Percentiles rank a stretch among this genome's conserved stretches.
phyloP scores from a whole-genome alignment of 2,888 invertebrate genomes.

The Eristalinus sepulchralis region DNA sequence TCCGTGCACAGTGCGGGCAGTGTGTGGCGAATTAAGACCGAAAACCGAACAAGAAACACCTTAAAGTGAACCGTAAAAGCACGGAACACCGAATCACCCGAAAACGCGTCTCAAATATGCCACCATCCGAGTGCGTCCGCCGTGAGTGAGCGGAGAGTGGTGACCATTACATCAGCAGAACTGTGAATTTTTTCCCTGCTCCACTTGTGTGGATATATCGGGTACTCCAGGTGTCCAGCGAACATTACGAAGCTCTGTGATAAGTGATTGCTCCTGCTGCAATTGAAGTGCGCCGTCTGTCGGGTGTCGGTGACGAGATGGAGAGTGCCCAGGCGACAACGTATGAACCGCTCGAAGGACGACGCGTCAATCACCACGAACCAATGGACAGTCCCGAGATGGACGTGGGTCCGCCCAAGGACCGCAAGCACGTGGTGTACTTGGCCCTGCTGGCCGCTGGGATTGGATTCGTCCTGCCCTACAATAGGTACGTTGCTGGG shows the following conservation, averaged over 20 bases:
- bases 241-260: neutral
- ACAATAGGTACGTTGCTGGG: constrained; percentile 88
- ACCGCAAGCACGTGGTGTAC: constrained; percentile 80
- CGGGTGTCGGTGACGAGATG: constrained; percentile 69
- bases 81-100: neutral
- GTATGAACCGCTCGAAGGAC: constrained; percentile 80
- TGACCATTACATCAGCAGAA: constrained; percentile 60
- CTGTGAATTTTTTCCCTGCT: neutral
- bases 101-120: constrained; percentile 56
- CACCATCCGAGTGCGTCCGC: constrained; percentile 32
- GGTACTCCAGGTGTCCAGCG: neutral
- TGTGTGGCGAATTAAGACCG: neutral
- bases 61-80: constrained; percentile 39
- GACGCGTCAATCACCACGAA: constrained; percentile 74
- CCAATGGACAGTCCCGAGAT: constrained; percentile 80
- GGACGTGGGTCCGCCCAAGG: constrained; percentile 79
- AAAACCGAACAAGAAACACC: neutral
- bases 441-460: constrained; percentile 88
- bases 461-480: constrained; percentile 93
- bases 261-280: neutral
- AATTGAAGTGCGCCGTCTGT: neutral
- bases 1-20: neutral
- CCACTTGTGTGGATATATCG: neutral
- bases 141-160: constrained; percentile 43
- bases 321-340: constrained; percentile 79